Conservation (phyloP, 2,113 vertebrate genomes). For the Chrysemys picta region DNA sequence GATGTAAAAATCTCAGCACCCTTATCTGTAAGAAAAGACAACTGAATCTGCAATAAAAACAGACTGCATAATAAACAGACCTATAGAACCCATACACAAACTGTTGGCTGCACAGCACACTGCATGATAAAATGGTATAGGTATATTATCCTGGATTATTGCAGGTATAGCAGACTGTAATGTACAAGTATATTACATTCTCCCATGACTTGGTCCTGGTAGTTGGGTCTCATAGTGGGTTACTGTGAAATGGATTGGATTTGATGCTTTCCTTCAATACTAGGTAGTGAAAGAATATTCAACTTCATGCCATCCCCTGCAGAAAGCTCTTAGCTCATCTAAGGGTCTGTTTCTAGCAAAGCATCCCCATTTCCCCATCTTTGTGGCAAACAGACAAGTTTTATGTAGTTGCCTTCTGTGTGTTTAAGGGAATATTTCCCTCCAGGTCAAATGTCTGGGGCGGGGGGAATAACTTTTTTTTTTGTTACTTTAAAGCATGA, state of each 20-base stretch:
- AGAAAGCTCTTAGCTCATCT: background rate
- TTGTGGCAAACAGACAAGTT: background rate
- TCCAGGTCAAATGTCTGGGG: background rate
- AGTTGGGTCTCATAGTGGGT: background rate
- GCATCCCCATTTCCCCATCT: background rate
- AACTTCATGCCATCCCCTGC: background rate
- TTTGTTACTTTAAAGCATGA: background rate
- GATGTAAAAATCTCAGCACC: background rate
- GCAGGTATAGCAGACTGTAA: background rate
- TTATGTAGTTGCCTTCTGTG: background rate
- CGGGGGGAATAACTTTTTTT: background rate
- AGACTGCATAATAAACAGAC: conserved; percentile 8
- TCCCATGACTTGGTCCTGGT: background rate
- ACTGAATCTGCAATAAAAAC: background rate
- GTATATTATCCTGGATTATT: background rate
- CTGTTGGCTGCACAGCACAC: background rate
- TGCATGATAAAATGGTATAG: background rate
- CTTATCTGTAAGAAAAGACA: background rate
- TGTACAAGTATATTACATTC: background rate
- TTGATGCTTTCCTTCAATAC: background rate
- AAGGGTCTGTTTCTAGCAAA: background rate
- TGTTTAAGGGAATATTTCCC: background rate
- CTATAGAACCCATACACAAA: background rate
- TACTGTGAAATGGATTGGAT: background rate
- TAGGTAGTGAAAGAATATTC: background rate